A percentile compares a stretch with the other conserved stretches of the same genome.
Evolutionary conservation across 2,113 vertebrate species (phyloP).

Genomic region (Trogon melanurus): DNA sequence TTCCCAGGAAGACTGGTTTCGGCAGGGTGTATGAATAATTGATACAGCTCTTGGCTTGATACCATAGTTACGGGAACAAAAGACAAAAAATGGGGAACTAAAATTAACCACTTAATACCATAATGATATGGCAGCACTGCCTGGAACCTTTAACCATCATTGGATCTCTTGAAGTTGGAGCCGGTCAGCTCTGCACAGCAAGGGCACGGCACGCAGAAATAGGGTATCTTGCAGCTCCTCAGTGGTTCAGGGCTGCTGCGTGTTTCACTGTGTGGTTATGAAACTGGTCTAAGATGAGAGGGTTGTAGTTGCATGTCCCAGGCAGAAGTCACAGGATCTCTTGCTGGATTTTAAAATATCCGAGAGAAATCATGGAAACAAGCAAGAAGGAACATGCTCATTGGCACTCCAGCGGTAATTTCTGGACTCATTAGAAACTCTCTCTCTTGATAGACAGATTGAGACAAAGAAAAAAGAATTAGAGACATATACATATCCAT

Average conservation of each 20-base stretch:
- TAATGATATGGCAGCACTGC: neutral
- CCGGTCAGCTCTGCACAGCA: neutral
- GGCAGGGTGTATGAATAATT: neutral
- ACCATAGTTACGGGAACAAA: neutral
- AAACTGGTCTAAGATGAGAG: neutral
- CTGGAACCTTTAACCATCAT: neutral
- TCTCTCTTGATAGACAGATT: neutral
- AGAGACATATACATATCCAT: neutral
- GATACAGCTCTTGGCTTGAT: neutral
- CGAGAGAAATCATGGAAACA: neutral
- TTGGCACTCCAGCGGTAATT: neutral
- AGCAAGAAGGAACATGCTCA: neutral
- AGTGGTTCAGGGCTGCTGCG: neutral
- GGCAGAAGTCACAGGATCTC: neutral
- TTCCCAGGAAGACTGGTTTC: neutral
- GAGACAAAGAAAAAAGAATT: neutral
- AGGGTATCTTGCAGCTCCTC: neutral
- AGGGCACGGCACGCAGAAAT: fast-evolving
- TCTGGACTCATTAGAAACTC: neutral
- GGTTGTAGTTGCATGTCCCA: neutral
- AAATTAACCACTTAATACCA: neutral
- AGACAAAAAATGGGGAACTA: neutral
- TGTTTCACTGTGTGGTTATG: fast-evolving
- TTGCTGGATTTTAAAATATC: neutral
- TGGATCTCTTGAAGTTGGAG: neutral